A percentile compares a stretch with the other conserved stretches of the same genome.
Evolutionary conservation across 1,140 invertebrate genomes (phyloP).

Genomic region (Sitodiplosis mosellana): DNA sequence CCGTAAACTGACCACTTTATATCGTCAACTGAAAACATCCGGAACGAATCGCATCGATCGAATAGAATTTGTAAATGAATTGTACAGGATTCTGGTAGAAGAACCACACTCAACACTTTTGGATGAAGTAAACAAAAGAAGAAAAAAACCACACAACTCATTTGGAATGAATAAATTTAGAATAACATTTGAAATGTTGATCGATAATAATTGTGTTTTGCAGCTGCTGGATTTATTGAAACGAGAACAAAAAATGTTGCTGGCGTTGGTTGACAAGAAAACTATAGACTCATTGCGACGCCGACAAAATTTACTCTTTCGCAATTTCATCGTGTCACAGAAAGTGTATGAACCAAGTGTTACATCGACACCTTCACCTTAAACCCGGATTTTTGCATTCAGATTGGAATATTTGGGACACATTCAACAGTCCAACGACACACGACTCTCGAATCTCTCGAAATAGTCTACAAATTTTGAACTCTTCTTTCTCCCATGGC

Average conservation of each 20-base stretch:
- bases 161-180: neutral
- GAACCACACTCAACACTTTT: neutral
- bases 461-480: too few species aligned
- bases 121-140: neutral
- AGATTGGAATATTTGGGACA: too few species aligned
- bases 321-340: too few species aligned
- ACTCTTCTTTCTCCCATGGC: too few species aligned
- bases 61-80: neutral
- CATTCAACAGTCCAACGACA: too few species aligned
- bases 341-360: too few species aligned
- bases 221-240: slow-evolving; percentile 20
- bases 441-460: too few species aligned
- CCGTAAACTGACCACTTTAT: slow-evolving; percentile 30
- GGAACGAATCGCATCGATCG: neutral
- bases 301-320: slow-evolving; percentile 9
- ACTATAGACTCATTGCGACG: slow-evolving; percentile 18
- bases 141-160: neutral
- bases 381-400: too few species aligned
- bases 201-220: neutral
- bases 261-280: slow-evolving; percentile 11
- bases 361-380: too few species aligned
- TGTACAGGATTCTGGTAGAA: neutral
- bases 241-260: slow-evolving; percentile 18
- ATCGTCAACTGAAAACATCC: slow-evolving; percentile 19
- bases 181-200: neutral